These are phyloP conservation scores for Muricea muricata DNA, from an alignment of 92 coral and sea anemone species.

Conservation along the genomic window DNA sequence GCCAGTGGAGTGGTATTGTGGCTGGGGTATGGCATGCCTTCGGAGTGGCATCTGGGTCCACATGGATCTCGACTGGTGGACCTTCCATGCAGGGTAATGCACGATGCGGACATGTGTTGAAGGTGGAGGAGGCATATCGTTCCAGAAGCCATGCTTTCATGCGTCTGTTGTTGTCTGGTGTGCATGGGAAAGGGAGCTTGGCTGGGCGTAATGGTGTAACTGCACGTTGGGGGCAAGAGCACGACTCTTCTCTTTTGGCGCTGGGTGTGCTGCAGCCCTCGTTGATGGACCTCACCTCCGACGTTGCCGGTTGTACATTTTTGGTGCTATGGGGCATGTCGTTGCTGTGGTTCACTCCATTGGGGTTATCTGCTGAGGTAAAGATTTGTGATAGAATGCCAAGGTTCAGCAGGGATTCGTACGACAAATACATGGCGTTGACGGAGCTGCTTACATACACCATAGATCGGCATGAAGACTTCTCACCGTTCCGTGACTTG, in stretches of 20 bases:
- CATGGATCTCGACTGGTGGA: conserved; percentile 51
- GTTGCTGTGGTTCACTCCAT: neutral
- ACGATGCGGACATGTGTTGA: conserved; percentile 73
- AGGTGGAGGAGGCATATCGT: conserved; percentile 60
- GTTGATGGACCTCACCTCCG: conserved; percentile 54
- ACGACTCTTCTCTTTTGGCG: neutral
- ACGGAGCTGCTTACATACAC: conserved; percentile 73
- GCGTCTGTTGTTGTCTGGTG: conserved; percentile 41
- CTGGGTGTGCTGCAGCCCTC: conserved; percentile 50
- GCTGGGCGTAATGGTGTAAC: conserved; percentile 43
- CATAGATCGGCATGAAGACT: conserved; percentile 70
- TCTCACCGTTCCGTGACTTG: conserved; percentile 39
- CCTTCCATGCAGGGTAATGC: conserved; percentile 44
- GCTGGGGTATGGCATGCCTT: conserved; percentile 74
- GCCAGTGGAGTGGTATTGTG: conserved; percentile 56
- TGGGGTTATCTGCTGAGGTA: conserved; percentile 13
- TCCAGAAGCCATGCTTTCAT: conserved; percentile 56
- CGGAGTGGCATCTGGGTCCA: conserved; percentile 50
- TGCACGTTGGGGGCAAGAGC: conserved; percentile 57
- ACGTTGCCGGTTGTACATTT: conserved; percentile 19
- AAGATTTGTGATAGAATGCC: conserved; percentile 55
- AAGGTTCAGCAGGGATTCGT: conserved; percentile 71
- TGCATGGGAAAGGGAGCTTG: conserved; percentile 45
- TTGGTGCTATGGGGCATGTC: neutral
- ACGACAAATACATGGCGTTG: conserved; percentile 70